Evolutionary conservation across 2,888 invertebrate species (phyloP).

Genomic region (Lymantria dispar): DNA sequence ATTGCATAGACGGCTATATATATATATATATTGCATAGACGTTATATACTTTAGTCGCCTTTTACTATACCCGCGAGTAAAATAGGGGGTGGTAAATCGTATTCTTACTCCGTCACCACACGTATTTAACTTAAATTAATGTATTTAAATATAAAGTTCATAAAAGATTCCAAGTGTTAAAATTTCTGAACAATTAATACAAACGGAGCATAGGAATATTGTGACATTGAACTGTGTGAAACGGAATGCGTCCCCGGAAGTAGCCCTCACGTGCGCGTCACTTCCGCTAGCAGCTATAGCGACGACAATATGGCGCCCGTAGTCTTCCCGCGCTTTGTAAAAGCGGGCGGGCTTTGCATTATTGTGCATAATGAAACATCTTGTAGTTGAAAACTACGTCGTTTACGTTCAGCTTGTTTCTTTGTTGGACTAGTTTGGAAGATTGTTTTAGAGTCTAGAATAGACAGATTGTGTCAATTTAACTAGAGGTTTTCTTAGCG

Average conservation of each 20-base stretch:
- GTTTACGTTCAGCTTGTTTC: conserved; percentile 1
- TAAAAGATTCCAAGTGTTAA: not conserved
- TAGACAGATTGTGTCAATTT: no score
- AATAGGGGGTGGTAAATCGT: no score
- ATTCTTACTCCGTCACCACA: no score
- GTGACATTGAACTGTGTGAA: conserved; percentile 76
- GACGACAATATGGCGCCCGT: conserved; percentile 71
- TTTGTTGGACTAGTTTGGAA: conserved; percentile 10
- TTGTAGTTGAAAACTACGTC: conserved; percentile 22
- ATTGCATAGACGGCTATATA: no score
- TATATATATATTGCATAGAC: no score
- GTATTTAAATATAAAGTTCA: no score
- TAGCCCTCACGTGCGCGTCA: conserved; percentile 75
- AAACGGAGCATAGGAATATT: conserved; percentile 53
- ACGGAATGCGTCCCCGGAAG: conserved; percentile 75
- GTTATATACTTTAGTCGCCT: no score
- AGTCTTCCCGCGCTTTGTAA: conserved; percentile 65
- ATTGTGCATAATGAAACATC: conserved; percentile 37
- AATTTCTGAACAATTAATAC: conserved; percentile 38
- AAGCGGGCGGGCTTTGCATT: conserved; percentile 31
- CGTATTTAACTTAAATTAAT: no score
- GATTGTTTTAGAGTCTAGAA: not conserved
- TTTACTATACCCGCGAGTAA: no score
- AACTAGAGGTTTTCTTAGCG: no score
- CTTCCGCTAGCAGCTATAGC: conserved; percentile 74